phyloP scores from a whole-genome alignment of 2,888 invertebrate species.

The Linnaemya tessellans region DNA sequence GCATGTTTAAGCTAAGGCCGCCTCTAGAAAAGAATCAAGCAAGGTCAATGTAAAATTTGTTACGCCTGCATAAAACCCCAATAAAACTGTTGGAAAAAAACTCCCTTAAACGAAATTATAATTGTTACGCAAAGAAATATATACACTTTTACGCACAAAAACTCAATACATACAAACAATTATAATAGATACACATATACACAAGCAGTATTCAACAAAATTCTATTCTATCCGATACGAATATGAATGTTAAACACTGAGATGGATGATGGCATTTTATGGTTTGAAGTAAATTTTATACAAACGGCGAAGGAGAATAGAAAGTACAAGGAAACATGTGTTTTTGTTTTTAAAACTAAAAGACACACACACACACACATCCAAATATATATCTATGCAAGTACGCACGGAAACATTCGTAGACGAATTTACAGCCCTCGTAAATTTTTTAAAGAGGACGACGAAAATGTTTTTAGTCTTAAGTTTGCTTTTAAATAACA shows the following conservation, averaged over 20 bases:
- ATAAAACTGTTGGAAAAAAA: constrained; percentile 31
- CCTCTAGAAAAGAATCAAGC: constrained; percentile 28
- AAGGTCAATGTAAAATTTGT: constrained; percentile 68
- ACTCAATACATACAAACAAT: background rate
- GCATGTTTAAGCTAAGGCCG: background rate
- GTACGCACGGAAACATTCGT: constrained; percentile 8
- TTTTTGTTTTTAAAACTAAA: constrained; percentile 36
- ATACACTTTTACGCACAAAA: background rate
- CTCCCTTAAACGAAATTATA: constrained; percentile 32
- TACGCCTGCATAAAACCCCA: constrained; percentile 66
- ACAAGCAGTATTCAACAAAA: too few relatives aligned
- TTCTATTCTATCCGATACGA: constrained; percentile 1
- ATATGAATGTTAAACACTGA: constrained; percentile 58
- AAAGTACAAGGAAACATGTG: constrained; percentile 51
- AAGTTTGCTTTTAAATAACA: constrained; percentile 40
- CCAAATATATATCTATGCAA: too few relatives aligned
- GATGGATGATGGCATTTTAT: constrained; percentile 62
- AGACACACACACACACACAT: constrained; percentile 6
- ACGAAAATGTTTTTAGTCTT: constrained; percentile 30
- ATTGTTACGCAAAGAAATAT: constrained; percentile 31
- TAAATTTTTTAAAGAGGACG: constrained; percentile 53
- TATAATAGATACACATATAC: background rate
- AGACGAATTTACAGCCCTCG: constrained; percentile 61
- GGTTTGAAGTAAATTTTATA: constrained; percentile 67
- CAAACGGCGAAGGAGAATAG: background rate